Conservation (phyloP, 2,797 vertebrate species). For the Pangasius sanitwongsei region DNA sequence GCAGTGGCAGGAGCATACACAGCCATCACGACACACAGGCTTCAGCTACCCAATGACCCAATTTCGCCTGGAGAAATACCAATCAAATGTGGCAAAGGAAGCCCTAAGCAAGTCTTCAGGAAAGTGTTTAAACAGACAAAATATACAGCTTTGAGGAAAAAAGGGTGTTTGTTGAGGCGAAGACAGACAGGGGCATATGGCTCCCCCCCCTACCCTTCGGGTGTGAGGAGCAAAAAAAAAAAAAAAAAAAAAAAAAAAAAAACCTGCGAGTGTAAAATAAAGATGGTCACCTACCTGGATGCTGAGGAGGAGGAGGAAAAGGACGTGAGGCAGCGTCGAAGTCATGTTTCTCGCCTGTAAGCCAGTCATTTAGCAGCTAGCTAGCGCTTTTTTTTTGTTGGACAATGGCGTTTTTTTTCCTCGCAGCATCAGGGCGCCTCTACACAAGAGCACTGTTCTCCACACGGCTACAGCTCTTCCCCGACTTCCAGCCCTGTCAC, state of each 20-base stretch:
- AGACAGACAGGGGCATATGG: slow-evolving; percentile 47
- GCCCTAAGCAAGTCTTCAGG: slow-evolving; percentile 39
- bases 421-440: slow-evolving; percentile 17
- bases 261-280: neutral
- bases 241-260: neutral
- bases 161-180: neutral
- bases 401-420: slow-evolving; percentile 24
- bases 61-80: slow-evolving; percentile 66
- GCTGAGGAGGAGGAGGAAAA: slow-evolving; percentile 52
- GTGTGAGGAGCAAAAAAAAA: neutral
- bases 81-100: slow-evolving; percentile 46
- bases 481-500: neutral
- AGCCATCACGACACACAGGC: slow-evolving; percentile 32
- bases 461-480: neutral
- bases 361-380: neutral
- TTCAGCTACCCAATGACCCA: slow-evolving; percentile 71
- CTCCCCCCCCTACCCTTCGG: neutral
- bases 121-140: neutral
- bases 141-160: too few relatives aligned
- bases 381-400: neutral
- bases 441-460: neutral
- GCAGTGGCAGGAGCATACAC: slow-evolving; percentile 5
- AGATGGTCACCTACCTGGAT: slow-evolving; percentile 67
- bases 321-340: slow-evolving; percentile 49
- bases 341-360: slow-evolving; percentile 37